These are phyloP conservation scores for Notothenia rossii DNA, from an alignment of 2,113 vertebrate genomes.

Conservation along the genomic window DNA sequence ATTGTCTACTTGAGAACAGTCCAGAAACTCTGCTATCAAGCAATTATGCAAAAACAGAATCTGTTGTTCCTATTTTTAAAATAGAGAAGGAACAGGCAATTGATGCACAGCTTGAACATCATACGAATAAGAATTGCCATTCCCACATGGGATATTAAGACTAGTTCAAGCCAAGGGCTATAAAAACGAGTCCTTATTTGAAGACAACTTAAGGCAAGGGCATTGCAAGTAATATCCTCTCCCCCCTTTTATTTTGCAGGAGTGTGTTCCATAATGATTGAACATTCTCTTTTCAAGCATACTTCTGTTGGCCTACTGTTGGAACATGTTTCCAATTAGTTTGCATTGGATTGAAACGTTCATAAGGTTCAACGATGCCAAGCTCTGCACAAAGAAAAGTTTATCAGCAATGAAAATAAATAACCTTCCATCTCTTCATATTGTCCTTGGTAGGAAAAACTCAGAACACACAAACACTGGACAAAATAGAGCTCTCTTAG, in stretches of 20 bases:
- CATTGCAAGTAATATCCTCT: constrained; percentile 45
- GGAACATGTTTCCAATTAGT: constrained; percentile 19
- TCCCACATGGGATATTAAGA: constrained; percentile 48
- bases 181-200: constrained; percentile 46
- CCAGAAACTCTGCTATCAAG: constrained; percentile 36
- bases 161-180: constrained; percentile 39
- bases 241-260: background rate
- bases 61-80: constrained; percentile 39
- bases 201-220: constrained; percentile 56
- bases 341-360: background rate
- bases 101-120: constrained; percentile 49
- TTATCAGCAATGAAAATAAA: background rate
- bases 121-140: constrained; percentile 7
- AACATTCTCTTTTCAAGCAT: background rate
- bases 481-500: constrained; percentile 17
- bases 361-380: background rate
- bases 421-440: constrained; percentile 14
- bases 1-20: constrained; percentile 50
- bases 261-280: background rate
- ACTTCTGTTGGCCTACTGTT: background rate
- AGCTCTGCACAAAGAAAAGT: constrained; percentile 15
- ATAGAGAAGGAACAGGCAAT: constrained; percentile 11
- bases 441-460: constrained; percentile 52
- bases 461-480: constrained; percentile 24
- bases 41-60: constrained; percentile 36